These are phyloP conservation scores for Ramphastos sulfuratus DNA, from an alignment of 2,113 vertebrate genomes.

Conservation along the genomic window DNA sequence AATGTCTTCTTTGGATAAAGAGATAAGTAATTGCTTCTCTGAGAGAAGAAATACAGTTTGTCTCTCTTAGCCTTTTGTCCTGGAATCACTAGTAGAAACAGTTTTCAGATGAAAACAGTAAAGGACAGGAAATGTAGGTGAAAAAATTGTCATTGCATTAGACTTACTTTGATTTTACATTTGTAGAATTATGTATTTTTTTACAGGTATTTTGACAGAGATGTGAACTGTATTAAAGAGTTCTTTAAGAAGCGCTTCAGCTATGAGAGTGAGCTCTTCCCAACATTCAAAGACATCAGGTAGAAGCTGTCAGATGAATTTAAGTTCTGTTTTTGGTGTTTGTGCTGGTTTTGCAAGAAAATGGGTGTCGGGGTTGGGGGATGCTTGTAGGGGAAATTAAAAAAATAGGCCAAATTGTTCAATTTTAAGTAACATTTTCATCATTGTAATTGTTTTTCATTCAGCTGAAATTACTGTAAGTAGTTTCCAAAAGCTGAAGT, in stretches of 20 bases:
- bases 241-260: slow-evolving; percentile 90
- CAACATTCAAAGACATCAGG: slow-evolving; percentile 90
- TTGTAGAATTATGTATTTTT: background rate
- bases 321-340: background rate
- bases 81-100: background rate
- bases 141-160: background rate
- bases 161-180: background rate
- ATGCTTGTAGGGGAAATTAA: background rate
- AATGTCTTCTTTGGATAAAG: background rate
- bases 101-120: background rate
- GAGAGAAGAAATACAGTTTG: background rate
- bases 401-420: background rate
- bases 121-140: background rate
- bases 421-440: background rate
- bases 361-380: background rate
- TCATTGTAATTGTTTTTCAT: background rate
- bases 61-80: background rate
- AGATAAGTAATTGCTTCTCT: background rate
- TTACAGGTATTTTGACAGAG: slow-evolving; percentile 95
- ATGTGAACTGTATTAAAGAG: slow-evolving; percentile 92
- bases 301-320: slow-evolving; percentile 54
- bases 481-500: background rate
- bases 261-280: slow-evolving; percentile 95
- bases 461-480: background rate
- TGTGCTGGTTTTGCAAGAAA: background rate